phyloP scores from a whole-genome alignment of 2,113 vertebrate genomes.

The Lynx canadensis region DNA sequence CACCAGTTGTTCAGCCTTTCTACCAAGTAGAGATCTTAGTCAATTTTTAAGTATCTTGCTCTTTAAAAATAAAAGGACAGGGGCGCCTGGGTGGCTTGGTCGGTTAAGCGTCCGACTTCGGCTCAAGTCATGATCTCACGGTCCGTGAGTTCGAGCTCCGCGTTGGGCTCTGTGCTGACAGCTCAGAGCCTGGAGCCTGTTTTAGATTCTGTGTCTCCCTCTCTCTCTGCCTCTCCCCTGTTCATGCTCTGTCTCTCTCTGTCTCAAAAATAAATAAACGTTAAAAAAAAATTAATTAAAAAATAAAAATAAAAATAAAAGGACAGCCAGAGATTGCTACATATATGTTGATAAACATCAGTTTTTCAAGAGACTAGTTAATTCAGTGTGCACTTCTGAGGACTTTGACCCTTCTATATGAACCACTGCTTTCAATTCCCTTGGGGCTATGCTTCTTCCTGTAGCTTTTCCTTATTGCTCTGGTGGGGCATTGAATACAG shows the following conservation, averaged over 20 bases:
- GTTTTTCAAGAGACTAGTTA: background rate
- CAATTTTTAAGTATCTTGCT: background rate
- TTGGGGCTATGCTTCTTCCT: background rate
- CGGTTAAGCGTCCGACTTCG: no score
- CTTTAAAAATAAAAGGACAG: constrained; percentile 10
- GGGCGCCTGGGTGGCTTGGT: no score
- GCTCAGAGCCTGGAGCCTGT: no score
- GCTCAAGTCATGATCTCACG: no score
- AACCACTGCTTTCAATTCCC: background rate
- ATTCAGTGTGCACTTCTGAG: background rate
- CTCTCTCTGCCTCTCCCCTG: no score
- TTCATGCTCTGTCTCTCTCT: no score
- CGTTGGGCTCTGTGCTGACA: no score
- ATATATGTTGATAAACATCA: background rate
- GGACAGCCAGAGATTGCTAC: background rate
- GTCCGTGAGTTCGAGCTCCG: no score
- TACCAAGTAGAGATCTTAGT: background rate
- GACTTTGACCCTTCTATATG: background rate
- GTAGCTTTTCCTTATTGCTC: background rate
- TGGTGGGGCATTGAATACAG: background rate
- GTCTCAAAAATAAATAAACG: no score
- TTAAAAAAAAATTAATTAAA: no score
- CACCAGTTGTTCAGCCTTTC: background rate
- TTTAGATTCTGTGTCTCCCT: no score
- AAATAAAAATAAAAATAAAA: background rate